A percentile compares a stretch with the other conserved stretches of the same genome.
Conservation (phyloP, 2,113 vertebrate genomes). For the Centrocercus urophasianus region DNA sequence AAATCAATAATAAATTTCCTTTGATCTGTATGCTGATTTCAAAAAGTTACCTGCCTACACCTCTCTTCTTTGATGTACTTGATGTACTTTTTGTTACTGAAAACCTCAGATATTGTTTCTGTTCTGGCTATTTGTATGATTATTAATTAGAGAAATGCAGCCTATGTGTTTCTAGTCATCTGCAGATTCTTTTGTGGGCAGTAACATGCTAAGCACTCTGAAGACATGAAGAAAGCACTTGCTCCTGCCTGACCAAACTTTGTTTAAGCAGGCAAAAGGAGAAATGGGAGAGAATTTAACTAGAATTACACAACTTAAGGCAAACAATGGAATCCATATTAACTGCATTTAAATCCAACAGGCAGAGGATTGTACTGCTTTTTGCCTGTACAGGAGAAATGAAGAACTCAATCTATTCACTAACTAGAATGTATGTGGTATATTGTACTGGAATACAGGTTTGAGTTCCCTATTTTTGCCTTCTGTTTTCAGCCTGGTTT, state of each 20-base stretch:
- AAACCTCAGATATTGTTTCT: not conserved
- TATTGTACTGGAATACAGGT: not conserved
- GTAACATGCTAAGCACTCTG: not conserved
- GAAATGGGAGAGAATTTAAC: constrained; percentile 29
- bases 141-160: not conserved
- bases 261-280: constrained; percentile 21
- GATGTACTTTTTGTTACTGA: not conserved
- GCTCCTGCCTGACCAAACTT: not conserved
- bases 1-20: not conserved
- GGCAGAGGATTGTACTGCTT: not conserved
- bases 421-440: not conserved
- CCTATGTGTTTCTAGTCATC: not conserved
- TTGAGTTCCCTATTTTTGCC: not conserved
- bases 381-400: not conserved
- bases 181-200: not conserved
- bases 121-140: not conserved
- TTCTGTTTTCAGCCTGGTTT: not conserved
- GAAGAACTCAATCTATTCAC: accelerated
- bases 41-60: not conserved
- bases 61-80: not conserved
- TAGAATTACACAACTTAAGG: constrained; percentile 7
- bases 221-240: not conserved
- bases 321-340: not conserved
- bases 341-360: not conserved
- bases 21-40: not conserved